phyloP scores from a whole-genome alignment of 2,797 vertebrate genomes.

The Stomatorhinus walkeri region DNA sequence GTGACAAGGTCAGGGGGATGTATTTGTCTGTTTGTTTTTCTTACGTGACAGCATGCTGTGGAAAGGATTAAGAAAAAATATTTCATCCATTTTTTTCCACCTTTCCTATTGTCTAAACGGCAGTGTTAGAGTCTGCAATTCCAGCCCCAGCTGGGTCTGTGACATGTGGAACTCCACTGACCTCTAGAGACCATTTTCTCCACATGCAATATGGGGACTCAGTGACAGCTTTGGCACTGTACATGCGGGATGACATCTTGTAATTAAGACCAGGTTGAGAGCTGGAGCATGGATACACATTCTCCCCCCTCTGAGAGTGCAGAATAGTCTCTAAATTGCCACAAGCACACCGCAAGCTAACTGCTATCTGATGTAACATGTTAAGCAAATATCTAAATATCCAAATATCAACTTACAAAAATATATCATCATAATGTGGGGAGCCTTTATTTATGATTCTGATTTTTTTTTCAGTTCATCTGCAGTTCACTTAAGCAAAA shows the following conservation, averaged over 20 bases:
- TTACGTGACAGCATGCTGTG: conserved; percentile 40
- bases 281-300: background rate
- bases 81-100: conserved; percentile 32
- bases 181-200: conserved; percentile 70
- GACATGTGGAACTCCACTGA: conserved; percentile 63
- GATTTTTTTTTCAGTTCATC: conserved; percentile 54
- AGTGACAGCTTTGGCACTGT: conserved; percentile 44
- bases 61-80: conserved; percentile 28
- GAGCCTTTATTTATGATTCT: conserved; percentile 57
- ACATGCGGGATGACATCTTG: conserved; percentile 36
- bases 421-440: conserved; percentile 53
- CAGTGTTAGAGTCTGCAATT: conserved; percentile 49
- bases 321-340: conserved; percentile 41
- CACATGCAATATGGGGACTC: conserved; percentile 52
- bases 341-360: conserved; percentile 43
- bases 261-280: conserved; percentile 35
- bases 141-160: conserved; percentile 43
- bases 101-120: conserved; percentile 47
- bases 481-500: conserved; percentile 51
- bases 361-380: conserved; percentile 56
- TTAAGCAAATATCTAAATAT: conserved; percentile 56
- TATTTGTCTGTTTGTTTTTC: background rate
- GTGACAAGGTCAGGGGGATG: conserved; percentile 30
- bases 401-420: conserved; percentile 6
- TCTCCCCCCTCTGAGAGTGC: background rate